A percentile compares a stretch with the other conserved stretches of the same genome.
Conservation (phyloP, 2,888 invertebrate genomes). For the Tetranychus piercei region DNA sequence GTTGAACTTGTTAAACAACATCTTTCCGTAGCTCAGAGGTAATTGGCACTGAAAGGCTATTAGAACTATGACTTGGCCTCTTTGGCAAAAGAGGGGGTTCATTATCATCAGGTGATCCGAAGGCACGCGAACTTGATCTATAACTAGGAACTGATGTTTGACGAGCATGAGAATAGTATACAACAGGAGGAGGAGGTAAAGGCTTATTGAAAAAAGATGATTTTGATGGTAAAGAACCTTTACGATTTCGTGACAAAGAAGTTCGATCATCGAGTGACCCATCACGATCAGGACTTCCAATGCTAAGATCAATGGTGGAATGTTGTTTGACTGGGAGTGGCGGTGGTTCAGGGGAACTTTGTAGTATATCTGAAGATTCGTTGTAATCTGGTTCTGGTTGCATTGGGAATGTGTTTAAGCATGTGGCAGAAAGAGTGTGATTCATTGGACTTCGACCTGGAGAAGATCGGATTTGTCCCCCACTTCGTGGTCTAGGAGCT, state of each 20-base stretch:
- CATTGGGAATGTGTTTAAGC: background rate
- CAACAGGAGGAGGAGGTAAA: background rate
- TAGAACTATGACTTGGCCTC: background rate
- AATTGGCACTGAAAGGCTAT: background rate
- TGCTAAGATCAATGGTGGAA: background rate
- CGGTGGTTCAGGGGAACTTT: background rate
- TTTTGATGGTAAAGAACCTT: background rate
- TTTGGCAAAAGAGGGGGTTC: background rate
- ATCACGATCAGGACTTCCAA: background rate
- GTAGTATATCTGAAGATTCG: background rate
- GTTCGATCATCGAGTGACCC: background rate
- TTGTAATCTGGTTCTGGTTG: background rate
- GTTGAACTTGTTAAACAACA: background rate
- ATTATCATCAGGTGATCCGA: background rate
- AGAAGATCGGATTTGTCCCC: background rate
- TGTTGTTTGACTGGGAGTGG: background rate
- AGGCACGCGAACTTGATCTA: background rate
- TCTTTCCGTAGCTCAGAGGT: background rate
- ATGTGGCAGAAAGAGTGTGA: background rate
- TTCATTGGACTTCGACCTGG: background rate
- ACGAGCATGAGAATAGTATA: background rate
- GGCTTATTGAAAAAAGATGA: background rate
- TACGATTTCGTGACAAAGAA: background rate
- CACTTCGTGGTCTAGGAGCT: background rate
- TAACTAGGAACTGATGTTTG: constrained; percentile 1